These are phyloP conservation scores for Drosophila watanabei DNA, from an alignment of 1,140 invertebrate genomes.

Conservation along the genomic window DNA sequence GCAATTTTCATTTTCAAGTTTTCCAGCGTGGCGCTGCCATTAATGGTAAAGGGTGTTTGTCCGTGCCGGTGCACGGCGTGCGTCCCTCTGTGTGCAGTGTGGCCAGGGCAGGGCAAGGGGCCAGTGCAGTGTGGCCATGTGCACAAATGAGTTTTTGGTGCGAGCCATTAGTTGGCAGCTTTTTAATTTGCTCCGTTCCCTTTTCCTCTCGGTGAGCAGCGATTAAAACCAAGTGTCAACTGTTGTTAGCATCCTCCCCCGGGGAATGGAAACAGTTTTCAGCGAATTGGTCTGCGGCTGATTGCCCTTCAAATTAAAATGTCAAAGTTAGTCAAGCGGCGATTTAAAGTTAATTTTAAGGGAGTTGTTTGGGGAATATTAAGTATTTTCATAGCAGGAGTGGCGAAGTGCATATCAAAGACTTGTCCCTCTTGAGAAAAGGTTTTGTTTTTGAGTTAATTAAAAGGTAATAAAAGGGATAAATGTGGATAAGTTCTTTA, in stretches of 20 bases:
- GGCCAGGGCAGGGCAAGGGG: neutral
- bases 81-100: neutral
- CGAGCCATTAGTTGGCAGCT: slow-evolving; percentile 64
- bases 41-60: slow-evolving; percentile 10
- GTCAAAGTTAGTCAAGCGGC: slow-evolving; percentile 9
- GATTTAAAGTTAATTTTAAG: neutral
- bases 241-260: slow-evolving; percentile 16
- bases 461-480: neutral
- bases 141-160: slow-evolving; percentile 63
- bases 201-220: slow-evolving; percentile 1
- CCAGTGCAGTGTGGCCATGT: slow-evolving; percentile 39
- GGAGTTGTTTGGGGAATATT: slow-evolving; percentile 1
- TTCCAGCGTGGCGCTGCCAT: slow-evolving; percentile 21
- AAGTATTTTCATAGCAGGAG: neutral
- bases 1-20: slow-evolving; percentile 76
- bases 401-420: neutral
- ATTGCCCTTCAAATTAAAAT: slow-evolving; percentile 38
- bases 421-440: neutral
- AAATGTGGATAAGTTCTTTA: neutral
- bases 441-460: neutral
- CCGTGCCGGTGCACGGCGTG: neutral
- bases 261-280: slow-evolving; percentile 3
- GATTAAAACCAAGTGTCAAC: slow-evolving; percentile 67
- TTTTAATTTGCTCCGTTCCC: slow-evolving; percentile 62
- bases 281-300: slow-evolving; percentile 16